Percentiles rank a stretch among this genome's conserved stretches.
phyloP scores from a whole-genome alignment of 2,888 invertebrate species.

The Hedya salicella region DNA sequence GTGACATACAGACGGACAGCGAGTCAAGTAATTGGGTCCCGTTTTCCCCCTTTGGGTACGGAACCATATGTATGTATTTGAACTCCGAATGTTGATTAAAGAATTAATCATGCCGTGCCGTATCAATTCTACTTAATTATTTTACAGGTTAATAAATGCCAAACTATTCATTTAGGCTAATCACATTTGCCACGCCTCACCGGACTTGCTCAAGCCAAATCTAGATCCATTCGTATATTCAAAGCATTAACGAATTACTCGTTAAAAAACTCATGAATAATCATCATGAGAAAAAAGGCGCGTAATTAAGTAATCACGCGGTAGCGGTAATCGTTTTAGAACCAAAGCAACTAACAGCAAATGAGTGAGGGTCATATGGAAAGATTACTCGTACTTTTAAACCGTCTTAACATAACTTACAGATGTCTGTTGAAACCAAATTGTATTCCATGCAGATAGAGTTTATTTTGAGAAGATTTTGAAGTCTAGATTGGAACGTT shows the following conservation, averaged over 20 bases:
- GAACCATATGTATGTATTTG: too few relatives aligned
- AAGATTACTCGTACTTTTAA: neutral
- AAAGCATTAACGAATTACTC: slow-evolving; percentile 10
- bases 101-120: too few relatives aligned
- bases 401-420: slow-evolving; percentile 1
- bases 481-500: neutral
- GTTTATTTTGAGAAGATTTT: neutral
- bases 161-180: slow-evolving; percentile 6
- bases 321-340: slow-evolving; percentile 37
- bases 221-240: slow-evolving; percentile 34
- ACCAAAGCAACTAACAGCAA: slow-evolving; percentile 13
- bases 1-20: too few relatives aligned
- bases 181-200: slow-evolving; percentile 7
- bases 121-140: too few relatives aligned
- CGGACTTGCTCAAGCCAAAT: slow-evolving; percentile 26
- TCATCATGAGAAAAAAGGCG: slow-evolving; percentile 22
- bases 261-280: slow-evolving; percentile 31
- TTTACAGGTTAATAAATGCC: neutral
- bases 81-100: too few relatives aligned
- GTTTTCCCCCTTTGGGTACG: too few relatives aligned
- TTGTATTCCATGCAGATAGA: neutral
- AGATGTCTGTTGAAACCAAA: neutral
- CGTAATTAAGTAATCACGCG: slow-evolving; percentile 45
- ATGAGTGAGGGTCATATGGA: slow-evolving; percentile 12
- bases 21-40: too few relatives aligned